A percentile compares a stretch with the other conserved stretches of the same genome.
Evolutionary conservation across 92 coral and sea anemone genomes (phyloP).

Genomic region (Galaxea fascicularis): DNA sequence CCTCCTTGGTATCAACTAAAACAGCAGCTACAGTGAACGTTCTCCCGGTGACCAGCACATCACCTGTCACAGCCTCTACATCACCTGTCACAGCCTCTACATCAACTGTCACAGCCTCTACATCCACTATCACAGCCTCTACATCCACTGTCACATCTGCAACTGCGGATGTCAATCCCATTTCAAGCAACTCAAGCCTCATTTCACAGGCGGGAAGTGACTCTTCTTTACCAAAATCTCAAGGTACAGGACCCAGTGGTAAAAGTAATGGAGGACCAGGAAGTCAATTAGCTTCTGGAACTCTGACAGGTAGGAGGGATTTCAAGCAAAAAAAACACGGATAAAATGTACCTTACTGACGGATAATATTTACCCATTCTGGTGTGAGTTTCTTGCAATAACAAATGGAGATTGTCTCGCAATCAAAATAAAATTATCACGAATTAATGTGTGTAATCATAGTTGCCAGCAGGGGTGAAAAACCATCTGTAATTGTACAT

Average conservation of each 20-base stretch:
- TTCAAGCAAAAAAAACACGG: background rate
- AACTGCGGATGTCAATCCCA: background rate
- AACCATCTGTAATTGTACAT: no score
- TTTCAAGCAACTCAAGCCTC: background rate
- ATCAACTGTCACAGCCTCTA: background rate
- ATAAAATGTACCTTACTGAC: no score
- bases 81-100: background rate
- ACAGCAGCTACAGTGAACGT: background rate
- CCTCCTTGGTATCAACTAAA: slow-evolving; percentile 1
- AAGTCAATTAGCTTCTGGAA: slow-evolving; percentile 3
- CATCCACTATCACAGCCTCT: background rate
- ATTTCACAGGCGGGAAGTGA: slow-evolving; percentile 1
- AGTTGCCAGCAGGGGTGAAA: no score
- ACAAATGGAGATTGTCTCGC: no score
- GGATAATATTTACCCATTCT: no score
- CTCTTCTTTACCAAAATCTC: slow-evolving; percentile 12
- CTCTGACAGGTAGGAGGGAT: slow-evolving; percentile 9
- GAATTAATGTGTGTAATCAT: no score
- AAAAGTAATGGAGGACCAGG: background rate
- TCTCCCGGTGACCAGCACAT: slow-evolving; percentile 3
- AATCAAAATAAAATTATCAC: no score
- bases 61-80: slow-evolving; percentile 10
- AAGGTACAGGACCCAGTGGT: background rate
- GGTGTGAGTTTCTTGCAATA: no score
- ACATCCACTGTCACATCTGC: background rate